Evolutionary conservation across 2,888 invertebrate genomes (phyloP).

Genomic region (Caenorhabditis japonica): DNA sequence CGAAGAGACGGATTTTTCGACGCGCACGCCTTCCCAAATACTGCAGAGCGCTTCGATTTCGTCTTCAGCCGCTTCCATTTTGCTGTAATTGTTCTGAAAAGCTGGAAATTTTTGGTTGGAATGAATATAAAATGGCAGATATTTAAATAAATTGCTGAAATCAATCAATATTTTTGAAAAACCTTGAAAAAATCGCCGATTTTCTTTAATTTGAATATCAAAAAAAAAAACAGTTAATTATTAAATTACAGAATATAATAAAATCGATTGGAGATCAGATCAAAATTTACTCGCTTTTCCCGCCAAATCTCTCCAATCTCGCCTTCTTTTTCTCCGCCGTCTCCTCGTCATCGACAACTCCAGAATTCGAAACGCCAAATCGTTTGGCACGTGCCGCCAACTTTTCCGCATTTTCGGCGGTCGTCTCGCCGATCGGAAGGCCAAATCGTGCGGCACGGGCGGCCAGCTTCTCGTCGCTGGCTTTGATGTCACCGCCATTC

Average conservation of each 20-base stretch:
- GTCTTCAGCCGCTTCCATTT: conserved; percentile 28
- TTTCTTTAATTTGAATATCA: too few relatives aligned
- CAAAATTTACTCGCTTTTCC: not conserved
- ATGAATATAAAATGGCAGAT: not conserved
- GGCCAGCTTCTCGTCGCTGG: conserved; percentile 24
- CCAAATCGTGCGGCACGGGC: conserved; percentile 50
- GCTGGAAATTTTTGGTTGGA: conserved; percentile 3
- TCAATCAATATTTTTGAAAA: too few relatives aligned
- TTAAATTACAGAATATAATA: too few relatives aligned
- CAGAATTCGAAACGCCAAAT: conserved; percentile 39
- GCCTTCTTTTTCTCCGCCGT: conserved; percentile 47
- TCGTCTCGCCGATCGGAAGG: conserved; percentile 18
- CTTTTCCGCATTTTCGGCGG: conserved; percentile 7
- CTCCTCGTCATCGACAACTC: conserved; percentile 29
- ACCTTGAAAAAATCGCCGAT: too few relatives aligned
- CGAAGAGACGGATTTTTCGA: not conserved
- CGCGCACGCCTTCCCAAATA: conserved; percentile 32
- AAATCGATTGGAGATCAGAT: not conserved
- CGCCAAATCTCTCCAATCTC: conserved; percentile 38
- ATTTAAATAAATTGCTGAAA: too few relatives aligned
- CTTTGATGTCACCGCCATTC: not conserved
- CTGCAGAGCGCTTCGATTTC: conserved; percentile 46
- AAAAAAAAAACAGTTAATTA: too few relatives aligned
- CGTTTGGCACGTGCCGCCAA: conserved; percentile 39
- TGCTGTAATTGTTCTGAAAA: not conserved